Conservation (phyloP, 2,797 vertebrate species). For the Sebastes umbrosus region DNA sequence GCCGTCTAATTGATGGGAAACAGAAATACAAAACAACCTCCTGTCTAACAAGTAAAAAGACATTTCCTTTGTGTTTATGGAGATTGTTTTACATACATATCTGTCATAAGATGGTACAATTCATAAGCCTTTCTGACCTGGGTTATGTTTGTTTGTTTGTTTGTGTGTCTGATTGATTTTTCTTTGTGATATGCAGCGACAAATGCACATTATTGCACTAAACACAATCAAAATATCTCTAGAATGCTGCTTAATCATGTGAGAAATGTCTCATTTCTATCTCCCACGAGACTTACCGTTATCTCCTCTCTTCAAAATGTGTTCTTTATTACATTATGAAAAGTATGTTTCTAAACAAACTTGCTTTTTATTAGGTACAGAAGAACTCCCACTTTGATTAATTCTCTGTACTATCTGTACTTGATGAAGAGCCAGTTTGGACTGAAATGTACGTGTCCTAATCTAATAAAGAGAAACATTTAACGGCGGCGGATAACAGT, state of each 20-base stretch:
- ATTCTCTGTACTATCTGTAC: neutral
- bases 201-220: neutral
- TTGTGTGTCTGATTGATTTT: neutral
- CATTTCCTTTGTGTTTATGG: neutral
- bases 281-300: neutral
- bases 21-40: neutral
- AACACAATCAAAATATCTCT: neutral
- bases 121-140: neutral
- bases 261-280: neutral
- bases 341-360: neutral
- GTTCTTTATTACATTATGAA: neutral
- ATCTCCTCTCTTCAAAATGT: neutral
- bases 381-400: neutral
- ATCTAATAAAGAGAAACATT: neutral
- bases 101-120: neutral
- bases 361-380: neutral
- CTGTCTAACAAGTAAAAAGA: neutral
- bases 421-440: neutral
- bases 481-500: neutral
- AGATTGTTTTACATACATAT: neutral
- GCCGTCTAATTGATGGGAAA: slow-evolving; percentile 17
- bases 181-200: neutral
- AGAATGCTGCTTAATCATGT: neutral
- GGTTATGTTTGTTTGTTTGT: neutral
- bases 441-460: neutral